Conservation (phyloP, 2,797 vertebrate genomes). For the Numenius phaeopus region DNA sequence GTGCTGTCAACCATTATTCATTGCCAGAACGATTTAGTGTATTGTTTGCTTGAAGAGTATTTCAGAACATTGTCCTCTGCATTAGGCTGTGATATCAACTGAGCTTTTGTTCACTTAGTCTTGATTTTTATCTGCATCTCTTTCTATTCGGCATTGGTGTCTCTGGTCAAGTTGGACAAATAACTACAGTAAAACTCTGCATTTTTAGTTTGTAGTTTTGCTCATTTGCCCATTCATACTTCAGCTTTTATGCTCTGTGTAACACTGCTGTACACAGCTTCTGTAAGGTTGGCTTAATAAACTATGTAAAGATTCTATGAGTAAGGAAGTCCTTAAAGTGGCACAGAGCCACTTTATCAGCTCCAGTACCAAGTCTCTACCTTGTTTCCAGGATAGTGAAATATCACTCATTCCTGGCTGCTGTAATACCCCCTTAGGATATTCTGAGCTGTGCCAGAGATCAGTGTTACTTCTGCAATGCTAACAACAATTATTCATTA, state of each 20-base stretch:
- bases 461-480: conserved; percentile 2
- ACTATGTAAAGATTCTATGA: background rate
- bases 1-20: background rate
- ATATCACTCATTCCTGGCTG: background rate
- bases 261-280: background rate
- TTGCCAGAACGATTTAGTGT: background rate
- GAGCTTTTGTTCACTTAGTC: conserved; percentile 3
- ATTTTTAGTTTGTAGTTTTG: background rate
- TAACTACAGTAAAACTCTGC: background rate
- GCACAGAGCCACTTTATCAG: background rate
- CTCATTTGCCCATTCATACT: background rate
- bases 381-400: background rate
- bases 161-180: background rate
- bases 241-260: background rate
- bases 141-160: background rate
- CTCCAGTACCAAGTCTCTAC: background rate
- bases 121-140: background rate
- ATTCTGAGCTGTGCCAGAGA: background rate
- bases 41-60: background rate
- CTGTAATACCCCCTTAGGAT: background rate
- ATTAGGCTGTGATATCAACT: background rate
- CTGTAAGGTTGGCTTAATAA: background rate
- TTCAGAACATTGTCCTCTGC: background rate
- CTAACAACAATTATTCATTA: conserved; percentile 39
- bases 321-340: background rate